Conservation (phyloP, 1,140 invertebrate species). For the Orussus abietinus region DNA sequence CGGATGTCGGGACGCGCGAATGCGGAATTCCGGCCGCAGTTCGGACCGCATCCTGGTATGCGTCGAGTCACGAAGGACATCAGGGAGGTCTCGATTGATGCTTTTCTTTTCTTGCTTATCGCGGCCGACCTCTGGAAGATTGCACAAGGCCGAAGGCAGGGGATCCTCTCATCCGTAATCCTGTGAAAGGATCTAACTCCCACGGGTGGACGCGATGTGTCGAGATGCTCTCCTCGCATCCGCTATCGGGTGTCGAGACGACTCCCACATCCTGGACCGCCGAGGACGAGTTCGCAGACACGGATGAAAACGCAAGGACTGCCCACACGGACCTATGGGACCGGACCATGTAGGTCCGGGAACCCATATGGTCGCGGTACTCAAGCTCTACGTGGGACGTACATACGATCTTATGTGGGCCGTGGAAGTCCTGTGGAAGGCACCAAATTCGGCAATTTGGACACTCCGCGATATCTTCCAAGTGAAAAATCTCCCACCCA, state of each 20-base stretch:
- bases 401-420: too few relatives aligned
- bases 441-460: too few relatives aligned
- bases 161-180: slow-evolving; percentile 34
- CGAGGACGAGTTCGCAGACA: slow-evolving; percentile 10
- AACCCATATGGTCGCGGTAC: slow-evolving; percentile 11
- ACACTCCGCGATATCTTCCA: too few relatives aligned
- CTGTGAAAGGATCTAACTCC: slow-evolving; percentile 41
- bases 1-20: too few relatives aligned
- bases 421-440: too few relatives aligned
- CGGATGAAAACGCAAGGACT: slow-evolving; percentile 3
- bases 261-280: slow-evolving; percentile 26
- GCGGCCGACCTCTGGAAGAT: slow-evolving; percentile 29
- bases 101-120: too few relatives aligned
- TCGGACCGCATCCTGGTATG: too few relatives aligned
- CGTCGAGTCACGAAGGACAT: too few relatives aligned
- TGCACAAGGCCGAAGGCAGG: slow-evolving; percentile 39
- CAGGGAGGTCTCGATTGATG: too few relatives aligned
- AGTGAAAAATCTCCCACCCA: too few relatives aligned
- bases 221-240: slow-evolving; percentile 6
- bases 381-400: not conserved
- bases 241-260: slow-evolving; percentile 15
- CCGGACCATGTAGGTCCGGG: slow-evolving; percentile 21
- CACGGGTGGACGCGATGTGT: slow-evolving; percentile 25
- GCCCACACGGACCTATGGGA: slow-evolving; percentile 19
- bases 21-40: too few relatives aligned